phyloP scores from a whole-genome alignment of 2,797 vertebrate species.

The Sardinella longiceps region DNA sequence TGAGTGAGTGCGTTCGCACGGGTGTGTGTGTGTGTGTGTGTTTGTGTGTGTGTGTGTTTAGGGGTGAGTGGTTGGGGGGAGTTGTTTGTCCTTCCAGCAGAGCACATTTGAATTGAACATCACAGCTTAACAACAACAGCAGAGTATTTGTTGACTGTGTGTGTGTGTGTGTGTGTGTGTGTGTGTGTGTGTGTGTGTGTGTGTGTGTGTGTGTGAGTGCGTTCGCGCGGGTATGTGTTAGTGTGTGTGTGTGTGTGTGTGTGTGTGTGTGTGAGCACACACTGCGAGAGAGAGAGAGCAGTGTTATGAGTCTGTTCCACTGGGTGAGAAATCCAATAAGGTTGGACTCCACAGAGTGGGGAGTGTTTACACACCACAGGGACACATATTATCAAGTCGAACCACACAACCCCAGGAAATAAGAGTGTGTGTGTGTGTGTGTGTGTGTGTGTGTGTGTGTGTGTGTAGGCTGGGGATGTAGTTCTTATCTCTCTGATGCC shows the following conservation, averaged over 20 bases:
- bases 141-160: neutral
- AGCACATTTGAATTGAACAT: neutral
- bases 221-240: too few relatives aligned
- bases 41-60: too few relatives aligned
- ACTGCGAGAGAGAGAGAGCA: too few relatives aligned
- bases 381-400: neutral
- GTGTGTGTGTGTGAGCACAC: constrained; percentile 26
- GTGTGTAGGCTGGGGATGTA: too few relatives aligned
- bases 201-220: too few relatives aligned
- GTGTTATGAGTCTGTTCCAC: neutral
- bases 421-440: neutral
- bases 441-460: too few relatives aligned
- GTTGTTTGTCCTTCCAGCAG: neutral
- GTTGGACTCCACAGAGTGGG: neutral
- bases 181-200: constrained; percentile 28
- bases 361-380: neutral
- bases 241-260: constrained; percentile 8
- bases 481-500: too few relatives aligned
- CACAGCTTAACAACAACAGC: neutral
- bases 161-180: neutral
- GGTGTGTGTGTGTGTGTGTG: neutral
- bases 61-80: neutral
- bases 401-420: neutral
- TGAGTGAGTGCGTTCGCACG: too few relatives aligned
- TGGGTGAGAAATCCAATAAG: neutral